A percentile compares a stretch with the other conserved stretches of the same genome.
phyloP scores from a whole-genome alignment of 1,140 invertebrate species.

The Eufriesea mexicana region DNA sequence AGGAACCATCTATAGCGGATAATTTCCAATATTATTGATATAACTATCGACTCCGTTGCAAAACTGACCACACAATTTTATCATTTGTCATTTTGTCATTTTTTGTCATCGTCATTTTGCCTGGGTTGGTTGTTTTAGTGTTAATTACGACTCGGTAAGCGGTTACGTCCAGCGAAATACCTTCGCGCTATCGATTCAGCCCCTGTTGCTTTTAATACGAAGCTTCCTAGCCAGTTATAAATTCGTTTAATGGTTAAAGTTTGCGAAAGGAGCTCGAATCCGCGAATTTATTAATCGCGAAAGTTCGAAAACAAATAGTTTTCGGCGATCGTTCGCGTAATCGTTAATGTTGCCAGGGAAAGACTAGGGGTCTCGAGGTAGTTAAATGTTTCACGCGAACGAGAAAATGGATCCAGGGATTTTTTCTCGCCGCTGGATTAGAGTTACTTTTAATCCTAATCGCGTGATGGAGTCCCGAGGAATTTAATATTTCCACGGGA shows the following conservation, averaged over 20 bases:
- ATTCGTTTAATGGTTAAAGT: slow-evolving; percentile 22
- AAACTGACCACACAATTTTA: no score
- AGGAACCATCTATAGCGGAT: no score
- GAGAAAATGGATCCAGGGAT: neutral
- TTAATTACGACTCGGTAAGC: neutral
- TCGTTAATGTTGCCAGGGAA: neutral
- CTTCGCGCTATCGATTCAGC: neutral
- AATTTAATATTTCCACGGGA: neutral
- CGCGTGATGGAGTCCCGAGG: no score
- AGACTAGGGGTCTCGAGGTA: no score
- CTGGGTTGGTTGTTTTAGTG: no score
- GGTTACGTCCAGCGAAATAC: neutral
- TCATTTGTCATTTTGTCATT: no score
- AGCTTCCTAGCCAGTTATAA: neutral
- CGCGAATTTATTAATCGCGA: slow-evolving; percentile 22
- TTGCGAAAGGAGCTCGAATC: neutral
- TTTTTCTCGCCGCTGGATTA: neutral
- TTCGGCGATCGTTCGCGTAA: neutral
- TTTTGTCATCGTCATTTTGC: no score
- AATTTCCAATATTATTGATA: no score
- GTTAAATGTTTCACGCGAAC: neutral
- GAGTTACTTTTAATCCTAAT: neutral
- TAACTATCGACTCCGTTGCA: no score
- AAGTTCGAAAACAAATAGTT: neutral
- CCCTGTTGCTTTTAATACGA: slow-evolving; percentile 21